Evolutionary conservation across 2,888 invertebrate species (phyloP), one percentile per base, ranked within the genome.

Genomic region (Ferdinandea cuprea): DNA sequence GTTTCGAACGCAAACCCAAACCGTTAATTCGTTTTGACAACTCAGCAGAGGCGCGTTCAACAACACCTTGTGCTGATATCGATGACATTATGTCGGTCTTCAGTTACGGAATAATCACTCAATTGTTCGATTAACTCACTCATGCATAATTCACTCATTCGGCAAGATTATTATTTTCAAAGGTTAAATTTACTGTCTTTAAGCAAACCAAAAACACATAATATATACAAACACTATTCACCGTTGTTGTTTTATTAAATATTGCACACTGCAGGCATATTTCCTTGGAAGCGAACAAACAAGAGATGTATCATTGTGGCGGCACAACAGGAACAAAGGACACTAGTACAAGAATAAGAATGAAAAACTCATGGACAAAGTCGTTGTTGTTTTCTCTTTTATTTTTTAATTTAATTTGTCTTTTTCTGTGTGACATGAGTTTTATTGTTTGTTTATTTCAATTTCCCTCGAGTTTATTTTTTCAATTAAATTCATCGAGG

Each of bases 1-100:
- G 91, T 86, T 91, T 91, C 73, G 91, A 91, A 87, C 95, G 94
- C 88, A 95, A 91, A 65, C 95, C 94, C 87, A 96, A 92, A 81
- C 96, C 96, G 89, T 96, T 97, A 91, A 97, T 97, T 89, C 97
- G 94, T 89, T 97, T 96, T 87, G 96, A 95, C 86, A 97, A 93
- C 92, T 97, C 97, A 86, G 97, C 97, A 87, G 96, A 96, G 88
- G 97, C 97, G 89, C 97, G 94, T 93, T 97, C 97, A 91, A 97
- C 97, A 89, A 97, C 96, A 88, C 96, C 96, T 91, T 96, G 96
- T 88, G 96, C 95, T 87, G 96, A 96, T 92, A 96, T 95, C 89
- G 95, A 95, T 90, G 95, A 95, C 95, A 95, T 95, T 89, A 79
- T 86, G 65, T 46, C 65, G 58, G 35, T 40, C 9, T 46, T 52